Percentiles rank a stretch among this genome's conserved stretches.
Conservation (phyloP, 2,888 invertebrate genomes). For the Ophraella communa region DNA sequence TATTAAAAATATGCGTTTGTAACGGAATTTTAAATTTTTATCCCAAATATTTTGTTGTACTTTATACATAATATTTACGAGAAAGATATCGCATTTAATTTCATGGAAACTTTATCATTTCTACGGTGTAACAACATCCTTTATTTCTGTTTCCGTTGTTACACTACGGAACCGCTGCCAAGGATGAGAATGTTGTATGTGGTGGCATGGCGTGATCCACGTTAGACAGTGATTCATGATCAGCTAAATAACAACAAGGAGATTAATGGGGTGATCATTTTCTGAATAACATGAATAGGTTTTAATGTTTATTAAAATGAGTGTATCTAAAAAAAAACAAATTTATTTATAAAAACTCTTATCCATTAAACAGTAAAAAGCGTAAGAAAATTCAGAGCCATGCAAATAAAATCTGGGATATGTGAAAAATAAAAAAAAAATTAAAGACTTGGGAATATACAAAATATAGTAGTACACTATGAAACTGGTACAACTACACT, state of each 20-base stretch:
- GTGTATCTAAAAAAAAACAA: neutral
- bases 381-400: too few relatives aligned
- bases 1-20: too few relatives aligned
- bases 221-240: constrained; percentile 19
- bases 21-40: too few relatives aligned
- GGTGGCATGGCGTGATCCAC: neutral
- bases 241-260: constrained; percentile 16
- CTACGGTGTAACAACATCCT: neutral
- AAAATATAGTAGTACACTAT: too few relatives aligned
- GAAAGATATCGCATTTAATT: neutral
- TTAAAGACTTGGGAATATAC: too few relatives aligned
- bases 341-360: too few relatives aligned
- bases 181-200: constrained; percentile 3
- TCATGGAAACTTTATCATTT: neutral
- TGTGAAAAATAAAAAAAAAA: too few relatives aligned
- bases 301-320: neutral
- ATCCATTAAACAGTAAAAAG: too few relatives aligned
- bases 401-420: too few relatives aligned
- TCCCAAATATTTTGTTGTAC: too few relatives aligned
- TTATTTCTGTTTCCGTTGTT: neutral
- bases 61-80: too few relatives aligned
- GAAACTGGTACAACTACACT: too few relatives aligned
- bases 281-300: constrained; percentile 15
- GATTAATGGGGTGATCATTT: constrained; percentile 22
- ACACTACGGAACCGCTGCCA: neutral